Evolutionary conservation across 1,140 invertebrate genomes (phyloP), one percentile per base, ranked within the genome.

Genomic region (Macrocentrus cingulum): DNA sequence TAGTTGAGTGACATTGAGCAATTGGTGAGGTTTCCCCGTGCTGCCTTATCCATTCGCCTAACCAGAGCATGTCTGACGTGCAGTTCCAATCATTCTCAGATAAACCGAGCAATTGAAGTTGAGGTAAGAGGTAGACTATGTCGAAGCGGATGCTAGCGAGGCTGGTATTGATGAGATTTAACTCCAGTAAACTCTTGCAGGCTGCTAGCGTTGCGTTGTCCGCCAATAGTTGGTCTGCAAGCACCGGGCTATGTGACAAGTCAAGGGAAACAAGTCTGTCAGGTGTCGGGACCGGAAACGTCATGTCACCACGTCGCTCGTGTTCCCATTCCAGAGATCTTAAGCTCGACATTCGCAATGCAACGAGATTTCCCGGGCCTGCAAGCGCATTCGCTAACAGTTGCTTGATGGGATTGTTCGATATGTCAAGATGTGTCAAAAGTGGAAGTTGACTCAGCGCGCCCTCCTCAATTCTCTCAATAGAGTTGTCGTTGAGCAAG

Each of bases 381-480:
- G 82, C 81, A 49, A 93, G 84, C 15, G 85, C 84, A 66, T 85
- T 87, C 19, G 83, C 82, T 1, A 85, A 81, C 37, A 92, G 77
- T 52, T 79, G 73, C 69, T 84, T 84, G 59, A 92, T 79, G 5
- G 88, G 88, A 78, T 92, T 92, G 68, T 87, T 82, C 3, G 91
- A 92, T 63, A 94, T 71, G 78, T 91, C 89, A 45, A 94, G 80
- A 52, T 84, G 84, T 65, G 84, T 81, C 6, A 94, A 80, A 8
- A 81, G 80, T 5, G 80, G 67, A 54, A 91, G 71, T 69, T 88
- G 84, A 60, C 82, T 82, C 70, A 92, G 87, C 2, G 84, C 82
- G 22, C 84, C 86, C 34, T 86, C 84, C 67, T 86, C 82, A 52
- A 91, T 84, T 29, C 76, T 76, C n/a, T 63, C 71, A 56, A 91